Percentiles rank a stretch among this genome's conserved stretches.
Conservation (phyloP, 1,140 invertebrate species). For the Sarcophaga bullata region DNA sequence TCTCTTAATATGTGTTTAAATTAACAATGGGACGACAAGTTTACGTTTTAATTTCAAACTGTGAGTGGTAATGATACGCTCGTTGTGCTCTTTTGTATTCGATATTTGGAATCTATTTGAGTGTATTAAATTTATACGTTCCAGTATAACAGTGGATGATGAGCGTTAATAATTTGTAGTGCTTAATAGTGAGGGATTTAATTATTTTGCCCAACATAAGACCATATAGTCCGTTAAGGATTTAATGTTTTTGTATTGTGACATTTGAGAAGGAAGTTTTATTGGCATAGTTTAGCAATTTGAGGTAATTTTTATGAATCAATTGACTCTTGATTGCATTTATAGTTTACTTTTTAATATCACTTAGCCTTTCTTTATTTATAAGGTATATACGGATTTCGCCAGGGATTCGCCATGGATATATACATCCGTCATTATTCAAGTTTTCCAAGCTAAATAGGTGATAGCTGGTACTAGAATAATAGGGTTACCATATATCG, state of each 20-base stretch:
- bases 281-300: background rate
- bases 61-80: constrained; percentile 29
- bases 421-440: too few species aligned
- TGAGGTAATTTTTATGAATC: background rate
- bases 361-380: too few species aligned
- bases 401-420: too few species aligned
- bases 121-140: constrained; percentile 11
- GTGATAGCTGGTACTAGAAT: too few species aligned
- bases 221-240: background rate
- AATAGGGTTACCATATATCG: too few species aligned
- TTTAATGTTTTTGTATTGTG: background rate
- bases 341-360: too few species aligned
- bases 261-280: constrained; percentile 5
- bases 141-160: background rate
- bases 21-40: constrained; percentile 19
- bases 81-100: background rate
- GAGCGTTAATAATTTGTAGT: background rate
- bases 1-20: background rate
- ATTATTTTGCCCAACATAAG: background rate
- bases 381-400: too few species aligned
- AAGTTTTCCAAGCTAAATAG: too few species aligned
- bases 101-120: constrained; percentile 21
- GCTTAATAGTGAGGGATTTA: background rate
- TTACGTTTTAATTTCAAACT: background rate
- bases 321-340: background rate